Evolutionary conservation across 2,888 invertebrate species (phyloP).

Genomic region (Latheticus oryzae): DNA sequence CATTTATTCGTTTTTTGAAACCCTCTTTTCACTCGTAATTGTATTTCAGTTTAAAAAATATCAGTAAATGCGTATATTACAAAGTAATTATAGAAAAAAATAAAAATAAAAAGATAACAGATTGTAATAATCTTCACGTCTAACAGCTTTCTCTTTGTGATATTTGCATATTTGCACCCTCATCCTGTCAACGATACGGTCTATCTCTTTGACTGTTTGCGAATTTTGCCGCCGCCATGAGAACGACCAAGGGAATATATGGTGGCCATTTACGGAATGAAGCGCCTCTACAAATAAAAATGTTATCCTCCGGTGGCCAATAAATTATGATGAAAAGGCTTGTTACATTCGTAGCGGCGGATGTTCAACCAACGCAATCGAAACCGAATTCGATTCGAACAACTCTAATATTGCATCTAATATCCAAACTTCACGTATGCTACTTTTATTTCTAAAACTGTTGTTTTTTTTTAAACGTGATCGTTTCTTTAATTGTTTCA

Average conservation of each 20-base stretch:
- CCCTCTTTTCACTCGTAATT: no score
- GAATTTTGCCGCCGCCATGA: conserved; percentile 56
- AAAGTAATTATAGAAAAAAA: no score
- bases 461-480: no score
- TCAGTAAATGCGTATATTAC: no score
- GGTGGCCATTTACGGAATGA: conserved; percentile 60
- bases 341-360: conserved; percentile 53
- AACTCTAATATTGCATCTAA: conserved; percentile 37
- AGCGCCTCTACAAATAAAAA: conserved; percentile 62
- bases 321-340: conserved; percentile 61
- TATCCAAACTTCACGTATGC: conserved; percentile 12
- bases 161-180: conserved; percentile 27
- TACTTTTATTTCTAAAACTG: conserved; percentile 23
- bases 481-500: conserved; percentile 3
- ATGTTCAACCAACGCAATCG: conserved; percentile 47
- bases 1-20: no score
- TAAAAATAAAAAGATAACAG: no score
- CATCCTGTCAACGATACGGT: conserved; percentile 49
- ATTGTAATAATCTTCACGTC: no score
- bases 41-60: no score
- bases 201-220: conserved; percentile 56
- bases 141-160: no score
- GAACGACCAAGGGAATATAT: conserved; percentile 57
- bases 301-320: conserved; percentile 60
- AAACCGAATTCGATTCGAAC: conserved; percentile 50